Conservation (phyloP, 1,140 invertebrate species). For the Ericerus pela region DNA sequence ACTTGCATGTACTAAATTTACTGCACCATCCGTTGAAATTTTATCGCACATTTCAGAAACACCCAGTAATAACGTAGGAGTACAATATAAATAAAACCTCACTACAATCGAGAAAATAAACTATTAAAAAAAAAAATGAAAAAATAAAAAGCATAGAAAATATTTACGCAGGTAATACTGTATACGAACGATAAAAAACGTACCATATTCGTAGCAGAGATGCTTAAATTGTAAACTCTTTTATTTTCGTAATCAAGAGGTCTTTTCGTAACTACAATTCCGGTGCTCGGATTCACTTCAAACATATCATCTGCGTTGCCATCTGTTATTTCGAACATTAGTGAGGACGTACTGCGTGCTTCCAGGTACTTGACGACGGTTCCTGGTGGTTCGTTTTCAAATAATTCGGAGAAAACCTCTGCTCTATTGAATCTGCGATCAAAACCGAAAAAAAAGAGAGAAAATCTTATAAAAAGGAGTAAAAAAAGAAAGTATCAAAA, state of each 20-base stretch:
- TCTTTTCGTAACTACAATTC: conserved; percentile 55
- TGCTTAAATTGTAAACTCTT: conserved; percentile 65
- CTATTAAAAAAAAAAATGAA: background rate
- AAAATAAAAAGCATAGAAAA: background rate
- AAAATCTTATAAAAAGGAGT: conserved; percentile 1
- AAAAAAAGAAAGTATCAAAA: no score
- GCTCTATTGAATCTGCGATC: conserved; percentile 40
- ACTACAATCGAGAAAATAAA: background rate
- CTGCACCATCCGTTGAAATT: no score
- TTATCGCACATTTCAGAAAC: no score
- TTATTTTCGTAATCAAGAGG: conserved; percentile 63
- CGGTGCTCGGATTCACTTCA: conserved; percentile 69
- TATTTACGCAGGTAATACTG: no score
- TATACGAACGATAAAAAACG: conserved; percentile 24
- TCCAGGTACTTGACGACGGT: conserved; percentile 60
- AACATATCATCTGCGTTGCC: conserved; percentile 62
- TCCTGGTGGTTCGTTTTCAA: conserved; percentile 65
- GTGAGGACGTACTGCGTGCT: conserved; percentile 58
- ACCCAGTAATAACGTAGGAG: conserved; percentile 6
- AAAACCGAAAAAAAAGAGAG: background rate
- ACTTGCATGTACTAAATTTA: no score
- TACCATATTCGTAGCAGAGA: conserved; percentile 74
- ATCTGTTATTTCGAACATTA: conserved; percentile 65
- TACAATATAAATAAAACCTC: background rate
- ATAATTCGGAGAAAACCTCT: conserved; percentile 59